Evolutionary conservation across 2,797 vertebrate species (phyloP).

Genomic region (Thunnus albacares): DNA sequence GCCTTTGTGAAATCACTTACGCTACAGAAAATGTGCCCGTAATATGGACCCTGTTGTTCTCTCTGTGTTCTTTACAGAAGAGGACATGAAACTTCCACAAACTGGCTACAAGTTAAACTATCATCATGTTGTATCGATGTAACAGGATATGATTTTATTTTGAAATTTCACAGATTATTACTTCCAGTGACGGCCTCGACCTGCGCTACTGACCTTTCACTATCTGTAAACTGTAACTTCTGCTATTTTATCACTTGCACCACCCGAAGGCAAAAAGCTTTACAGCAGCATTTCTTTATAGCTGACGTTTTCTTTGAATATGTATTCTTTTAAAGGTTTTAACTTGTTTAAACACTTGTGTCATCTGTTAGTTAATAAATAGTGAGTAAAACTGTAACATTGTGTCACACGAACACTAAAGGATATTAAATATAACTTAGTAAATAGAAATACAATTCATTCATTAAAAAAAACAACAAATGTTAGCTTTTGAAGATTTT

Average conservation of each 20-base stretch:
- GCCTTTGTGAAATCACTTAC: conserved; percentile 62
- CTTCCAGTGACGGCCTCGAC: neutral
- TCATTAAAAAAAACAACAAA: neutral
- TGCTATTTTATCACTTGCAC: neutral
- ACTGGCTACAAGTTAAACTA: neutral
- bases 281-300: neutral
- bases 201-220: neutral
- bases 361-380: neutral
- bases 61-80: neutral
- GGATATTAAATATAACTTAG: too few species aligned
- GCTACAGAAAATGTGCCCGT: conserved; percentile 41
- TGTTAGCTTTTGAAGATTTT: neutral
- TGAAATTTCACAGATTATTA: neutral
- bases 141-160: neutral
- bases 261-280: neutral
- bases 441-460: neutral
- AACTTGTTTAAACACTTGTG: neutral
- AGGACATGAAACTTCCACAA: conserved; percentile 18
- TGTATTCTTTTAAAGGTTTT: neutral
- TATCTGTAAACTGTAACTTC: neutral
- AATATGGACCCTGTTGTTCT: conserved; percentile 20
- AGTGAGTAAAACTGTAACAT: neutral
- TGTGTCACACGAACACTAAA: neutral
- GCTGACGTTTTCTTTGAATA: neutral
- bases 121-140: neutral